These are phyloP conservation scores for Holothuria leucospilota DNA, from an alignment of 53 echinoderm and acorn worm genomes.

Conservation along the genomic window DNA sequence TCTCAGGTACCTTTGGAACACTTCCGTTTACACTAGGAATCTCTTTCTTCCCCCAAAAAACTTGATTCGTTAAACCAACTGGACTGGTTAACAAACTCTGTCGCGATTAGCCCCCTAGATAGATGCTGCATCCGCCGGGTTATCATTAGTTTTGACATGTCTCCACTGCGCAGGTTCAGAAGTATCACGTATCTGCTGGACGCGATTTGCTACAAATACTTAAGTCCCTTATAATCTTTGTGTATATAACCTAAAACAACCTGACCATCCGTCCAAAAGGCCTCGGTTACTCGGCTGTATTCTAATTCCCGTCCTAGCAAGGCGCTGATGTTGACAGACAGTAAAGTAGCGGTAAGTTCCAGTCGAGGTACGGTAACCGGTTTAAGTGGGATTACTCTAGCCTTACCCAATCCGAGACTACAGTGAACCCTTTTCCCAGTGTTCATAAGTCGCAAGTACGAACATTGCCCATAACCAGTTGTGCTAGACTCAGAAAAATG, in stretches of 20 bases:
- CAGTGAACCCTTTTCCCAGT: background rate
- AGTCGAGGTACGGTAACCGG: background rate
- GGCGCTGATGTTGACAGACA: slow-evolving; percentile 7
- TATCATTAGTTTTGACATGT: slow-evolving; percentile 33
- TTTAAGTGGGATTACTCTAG: slow-evolving; percentile 7
- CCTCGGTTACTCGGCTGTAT: background rate
- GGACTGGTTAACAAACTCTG: background rate
- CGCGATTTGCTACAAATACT: slow-evolving; percentile 37
- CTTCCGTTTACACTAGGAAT: background rate
- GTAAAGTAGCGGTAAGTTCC: background rate
- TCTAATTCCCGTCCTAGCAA: background rate
- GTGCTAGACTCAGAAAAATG: too few relatives aligned
- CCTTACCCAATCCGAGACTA: background rate
- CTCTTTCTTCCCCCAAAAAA: slow-evolving; percentile 18
- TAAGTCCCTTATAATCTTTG: slow-evolving; percentile 35
- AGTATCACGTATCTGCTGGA: slow-evolving; percentile 22
- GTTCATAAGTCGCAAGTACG: too few relatives aligned
- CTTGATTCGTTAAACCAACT: slow-evolving; percentile 19
- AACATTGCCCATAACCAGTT: too few relatives aligned
- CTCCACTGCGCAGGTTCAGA: slow-evolving; percentile 28
- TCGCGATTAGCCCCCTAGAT: background rate
- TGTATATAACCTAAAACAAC: slow-evolving; percentile 20
- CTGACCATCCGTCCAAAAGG: background rate
- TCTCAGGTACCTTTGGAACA: background rate
- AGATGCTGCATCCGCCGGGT: slow-evolving; percentile 16